phyloP scores from a whole-genome alignment of 2,797 vertebrate genomes.

The Coreius guichenoti region DNA sequence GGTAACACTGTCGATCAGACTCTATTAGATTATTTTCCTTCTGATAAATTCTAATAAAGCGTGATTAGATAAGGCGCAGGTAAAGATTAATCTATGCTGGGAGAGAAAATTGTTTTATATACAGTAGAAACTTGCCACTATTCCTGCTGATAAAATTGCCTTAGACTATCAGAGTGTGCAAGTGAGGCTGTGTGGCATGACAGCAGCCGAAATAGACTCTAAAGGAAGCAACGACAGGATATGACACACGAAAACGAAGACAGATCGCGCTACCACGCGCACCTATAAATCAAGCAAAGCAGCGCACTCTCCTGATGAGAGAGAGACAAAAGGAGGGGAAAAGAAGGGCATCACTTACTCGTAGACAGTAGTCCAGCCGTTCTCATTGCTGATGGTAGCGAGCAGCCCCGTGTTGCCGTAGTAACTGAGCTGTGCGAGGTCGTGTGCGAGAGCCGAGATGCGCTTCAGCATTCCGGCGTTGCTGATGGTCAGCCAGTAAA shows the following conservation, averaged over 20 bases:
- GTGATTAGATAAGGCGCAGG: slow-evolving; percentile 23
- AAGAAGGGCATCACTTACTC: slow-evolving; percentile 81
- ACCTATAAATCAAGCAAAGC: slow-evolving; percentile 31
- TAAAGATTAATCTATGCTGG: slow-evolving; percentile 22
- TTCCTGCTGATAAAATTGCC: background rate
- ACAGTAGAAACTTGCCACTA: slow-evolving; percentile 1
- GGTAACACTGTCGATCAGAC: slow-evolving; percentile 30
- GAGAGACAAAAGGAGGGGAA: background rate
- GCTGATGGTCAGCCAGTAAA: slow-evolving; percentile 89
- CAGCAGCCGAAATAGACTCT: slow-evolving; percentile 4
- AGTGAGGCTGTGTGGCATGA: background rate
- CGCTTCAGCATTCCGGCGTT: slow-evolving; percentile 86
- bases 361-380: slow-evolving; percentile 90
- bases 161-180: slow-evolving; percentile 3
- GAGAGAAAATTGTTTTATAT: slow-evolving; percentile 17
- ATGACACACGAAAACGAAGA: slow-evolving; percentile 31
- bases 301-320: slow-evolving; percentile 17
- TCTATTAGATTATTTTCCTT: slow-evolving; percentile 47
- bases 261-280: background rate
- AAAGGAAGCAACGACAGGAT: slow-evolving; percentile 12
- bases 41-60: slow-evolving; percentile 44
- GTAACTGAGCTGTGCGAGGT: slow-evolving; percentile 88
- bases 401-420: slow-evolving; percentile 87
- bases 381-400: slow-evolving; percentile 88
- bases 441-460: slow-evolving; percentile 87